A percentile compares a stretch with the other conserved stretches of the same genome.
phyloP scores from a whole-genome alignment of 2,888 invertebrate species.

The Tachina grossa region DNA sequence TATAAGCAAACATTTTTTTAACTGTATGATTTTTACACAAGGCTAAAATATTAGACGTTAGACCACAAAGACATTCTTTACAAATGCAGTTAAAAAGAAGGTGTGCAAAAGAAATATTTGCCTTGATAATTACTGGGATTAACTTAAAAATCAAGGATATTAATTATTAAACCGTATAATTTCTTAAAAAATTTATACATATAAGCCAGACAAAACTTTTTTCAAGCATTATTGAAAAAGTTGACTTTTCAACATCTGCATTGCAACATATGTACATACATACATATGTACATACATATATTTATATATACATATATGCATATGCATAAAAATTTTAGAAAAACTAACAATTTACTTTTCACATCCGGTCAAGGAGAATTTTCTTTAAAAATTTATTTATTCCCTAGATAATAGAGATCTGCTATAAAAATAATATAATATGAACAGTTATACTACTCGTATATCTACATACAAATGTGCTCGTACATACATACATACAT shows the following conservation, averaged over 20 bases:
- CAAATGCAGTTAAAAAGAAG: conserved; percentile 44
- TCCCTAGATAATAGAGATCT: conserved; percentile 33
- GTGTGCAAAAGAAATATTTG: conserved; percentile 44
- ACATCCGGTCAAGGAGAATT: not conserved
- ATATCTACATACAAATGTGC: not conserved
- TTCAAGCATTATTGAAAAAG: not conserved
- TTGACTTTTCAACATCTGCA: conserved; percentile 55
- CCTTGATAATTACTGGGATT: conserved; percentile 61
- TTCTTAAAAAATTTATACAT: not conserved
- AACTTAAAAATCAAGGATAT: conserved; percentile 53
- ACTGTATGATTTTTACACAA: conserved; percentile 27
- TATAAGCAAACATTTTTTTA: conserved; percentile 11
- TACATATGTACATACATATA: not conserved
- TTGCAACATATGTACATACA: not conserved
- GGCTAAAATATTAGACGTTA: conserved; percentile 12
- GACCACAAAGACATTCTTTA: conserved; percentile 34
- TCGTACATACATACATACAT: not conserved
- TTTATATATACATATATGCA: not conserved
- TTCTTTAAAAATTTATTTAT: not conserved
- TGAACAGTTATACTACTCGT: not conserved
- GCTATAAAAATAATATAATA: not conserved
- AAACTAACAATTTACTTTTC: not conserved
- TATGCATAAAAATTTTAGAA: not conserved
- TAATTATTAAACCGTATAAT: conserved; percentile 35
- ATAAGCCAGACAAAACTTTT: not conserved